These are phyloP conservation scores for Eupithecia inturbata DNA, from an alignment of 2,888 invertebrate species.

Conservation along the genomic window DNA sequence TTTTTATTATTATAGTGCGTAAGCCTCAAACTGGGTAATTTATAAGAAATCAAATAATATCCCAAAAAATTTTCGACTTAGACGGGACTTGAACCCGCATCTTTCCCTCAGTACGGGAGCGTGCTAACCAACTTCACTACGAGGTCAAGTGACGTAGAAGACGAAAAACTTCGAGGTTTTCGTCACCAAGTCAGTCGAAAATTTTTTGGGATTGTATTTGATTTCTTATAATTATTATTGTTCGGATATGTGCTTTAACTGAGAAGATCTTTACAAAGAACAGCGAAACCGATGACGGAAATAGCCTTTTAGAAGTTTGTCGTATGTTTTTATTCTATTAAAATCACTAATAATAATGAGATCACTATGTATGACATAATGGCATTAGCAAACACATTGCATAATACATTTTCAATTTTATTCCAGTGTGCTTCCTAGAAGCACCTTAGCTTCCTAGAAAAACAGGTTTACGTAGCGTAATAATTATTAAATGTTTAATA, in stretches of 20 bases:
- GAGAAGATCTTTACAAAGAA: not conserved
- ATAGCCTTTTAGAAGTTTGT: not conserved
- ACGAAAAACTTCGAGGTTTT: too few species aligned
- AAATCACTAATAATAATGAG: not conserved
- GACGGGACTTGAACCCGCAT: too few species aligned
- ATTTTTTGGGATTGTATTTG: too few species aligned
- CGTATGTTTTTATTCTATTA: not conserved
- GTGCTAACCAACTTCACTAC: too few species aligned
- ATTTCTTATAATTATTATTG: too few species aligned
- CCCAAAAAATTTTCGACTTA: too few species aligned
- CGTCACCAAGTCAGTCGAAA: too few species aligned
- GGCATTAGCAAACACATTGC: not conserved
- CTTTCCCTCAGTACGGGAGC: too few species aligned
- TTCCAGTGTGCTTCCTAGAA: slow-evolving; percentile 6
- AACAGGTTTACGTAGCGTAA: slow-evolving; percentile 40
- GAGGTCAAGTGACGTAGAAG: too few species aligned
- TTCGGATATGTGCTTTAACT: not conserved
- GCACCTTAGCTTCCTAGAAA: slow-evolving; percentile 22
- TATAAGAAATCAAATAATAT: too few species aligned
- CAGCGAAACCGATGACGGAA: not conserved
- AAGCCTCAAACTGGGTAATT: too few species aligned
- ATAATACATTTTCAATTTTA: not conserved
- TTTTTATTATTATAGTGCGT: too few species aligned
- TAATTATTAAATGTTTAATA: slow-evolving; percentile 37
- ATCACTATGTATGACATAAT: not conserved